Evolutionary conservation across 2,113 vertebrate species (phyloP), one percentile per base, ranked within the genome.

Genomic region (Sceloporus undulatus): DNA sequence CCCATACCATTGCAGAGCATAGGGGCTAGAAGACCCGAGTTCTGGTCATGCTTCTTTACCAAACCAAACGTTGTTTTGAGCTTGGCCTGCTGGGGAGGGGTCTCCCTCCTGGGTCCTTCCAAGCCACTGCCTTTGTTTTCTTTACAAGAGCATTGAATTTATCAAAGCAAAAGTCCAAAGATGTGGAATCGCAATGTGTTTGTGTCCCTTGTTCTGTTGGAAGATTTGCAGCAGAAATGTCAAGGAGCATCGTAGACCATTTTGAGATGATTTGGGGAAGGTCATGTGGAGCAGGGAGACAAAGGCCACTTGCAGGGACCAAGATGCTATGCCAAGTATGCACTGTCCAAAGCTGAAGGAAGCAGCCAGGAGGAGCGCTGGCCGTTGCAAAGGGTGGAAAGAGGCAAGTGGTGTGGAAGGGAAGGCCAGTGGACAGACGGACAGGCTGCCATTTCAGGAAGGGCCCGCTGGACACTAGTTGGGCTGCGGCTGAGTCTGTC

Each of bases 371-470:
- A 9, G 91, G 87, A 48, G 29, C 18, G 0, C 16, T 11, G 25
- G 94, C 89, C 88, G 94, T 82, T 93, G 82, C 92, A 92, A 85
- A 92, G 89, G 66, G 93, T 92, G 85, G 85, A 0, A 11, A 21
- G 25, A 65, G 27, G 25, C 34, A 0, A 13, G 16, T 14, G 4
- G 2, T 13, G 18, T 1, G 4, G 59, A 2, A 29, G 5, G 56
- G n/a, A 16, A 79, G 18, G 52, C 48, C n/a, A 1, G 48, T 21
- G 7, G 23, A 9, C 21, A 2, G 5, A 2, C 0, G 6, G 52
- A 7, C 4, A 3, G 40, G 3, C 27, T 1, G 3, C 4, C 3
- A 48, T 48, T 48, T 7, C 48, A 6, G 65, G 34, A 16, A 34
- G 29, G 21, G 9, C 27, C 18, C 2, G 0, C 2, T 27, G 5